phyloP scores from a whole-genome alignment of 1,140 invertebrate genomes.

The Odontomachus brunneus region DNA sequence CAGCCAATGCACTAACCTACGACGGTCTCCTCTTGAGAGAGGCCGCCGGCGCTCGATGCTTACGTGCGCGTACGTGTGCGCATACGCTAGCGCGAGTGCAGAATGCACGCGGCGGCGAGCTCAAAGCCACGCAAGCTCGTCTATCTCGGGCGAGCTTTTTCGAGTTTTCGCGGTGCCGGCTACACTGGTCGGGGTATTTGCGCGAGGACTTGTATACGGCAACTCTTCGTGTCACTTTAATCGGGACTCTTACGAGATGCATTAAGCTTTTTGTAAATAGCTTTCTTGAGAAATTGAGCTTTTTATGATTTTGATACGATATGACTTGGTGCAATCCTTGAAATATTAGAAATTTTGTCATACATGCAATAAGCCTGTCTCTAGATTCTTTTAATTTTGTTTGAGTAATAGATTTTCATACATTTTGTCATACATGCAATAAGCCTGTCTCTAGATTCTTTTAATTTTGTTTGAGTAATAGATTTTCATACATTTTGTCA shows the following conservation, averaged over 20 bases:
- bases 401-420: too few species aligned
- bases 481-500: too few species aligned
- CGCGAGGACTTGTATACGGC: background rate
- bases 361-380: too few species aligned
- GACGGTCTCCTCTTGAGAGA: slow-evolving; percentile 70
- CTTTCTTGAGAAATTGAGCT: background rate
- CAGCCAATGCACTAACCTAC: slow-evolving; percentile 76
- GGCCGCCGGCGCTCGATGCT: slow-evolving; percentile 58
- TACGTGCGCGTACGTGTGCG: background rate
- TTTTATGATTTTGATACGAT: background rate
- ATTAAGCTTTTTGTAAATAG: background rate
- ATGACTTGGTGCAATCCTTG: background rate
- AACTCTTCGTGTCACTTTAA: too few species aligned
- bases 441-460: too few species aligned
- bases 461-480: too few species aligned
- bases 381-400: too few species aligned
- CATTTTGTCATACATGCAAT: too few species aligned
- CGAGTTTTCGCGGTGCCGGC: slow-evolving; percentile 55
- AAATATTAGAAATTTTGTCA: too few species aligned
- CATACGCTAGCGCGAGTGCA: background rate
- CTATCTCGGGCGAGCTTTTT: slow-evolving; percentile 72
- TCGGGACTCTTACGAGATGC: too few species aligned
- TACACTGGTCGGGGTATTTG: slow-evolving; percentile 57
- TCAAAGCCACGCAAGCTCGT: slow-evolving; percentile 67
- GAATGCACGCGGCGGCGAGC: slow-evolving; percentile 46